phyloP scores from a whole-genome alignment of 2,888 invertebrate species.

The Drosophila monieri region DNA sequence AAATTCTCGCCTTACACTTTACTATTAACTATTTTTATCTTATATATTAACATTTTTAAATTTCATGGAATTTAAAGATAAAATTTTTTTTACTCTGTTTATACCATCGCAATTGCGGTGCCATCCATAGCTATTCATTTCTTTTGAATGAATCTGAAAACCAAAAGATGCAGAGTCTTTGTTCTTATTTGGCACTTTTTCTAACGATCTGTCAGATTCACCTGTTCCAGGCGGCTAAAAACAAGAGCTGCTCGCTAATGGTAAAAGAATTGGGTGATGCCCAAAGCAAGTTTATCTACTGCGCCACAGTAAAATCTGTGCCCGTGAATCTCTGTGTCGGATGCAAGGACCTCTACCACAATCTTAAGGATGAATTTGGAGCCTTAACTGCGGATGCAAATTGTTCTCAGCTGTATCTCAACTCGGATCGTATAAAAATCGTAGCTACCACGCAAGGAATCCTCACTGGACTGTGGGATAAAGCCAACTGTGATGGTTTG shows the following conservation, averaged over 20 bases:
- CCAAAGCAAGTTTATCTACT: slow-evolving; percentile 60
- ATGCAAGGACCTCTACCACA: slow-evolving; percentile 20
- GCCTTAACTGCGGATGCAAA: slow-evolving; percentile 33
- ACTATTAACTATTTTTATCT: not conserved
- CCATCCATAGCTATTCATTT: not conserved
- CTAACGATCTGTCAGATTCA: slow-evolving; percentile 7
- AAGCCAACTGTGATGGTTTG: slow-evolving; percentile 75
- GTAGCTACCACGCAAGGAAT: slow-evolving; percentile 61
- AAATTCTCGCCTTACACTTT: too few relatives aligned
- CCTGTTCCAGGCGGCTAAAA: not conserved
- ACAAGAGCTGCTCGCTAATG: slow-evolving; percentile 28
- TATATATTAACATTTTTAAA: not conserved
- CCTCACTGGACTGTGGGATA: slow-evolving; percentile 69
- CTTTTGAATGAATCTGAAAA: not conserved
- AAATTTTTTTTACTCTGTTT: not conserved
- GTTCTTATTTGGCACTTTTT: not conserved
- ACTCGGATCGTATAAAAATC: slow-evolving; percentile 78
- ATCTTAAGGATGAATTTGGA: slow-evolving; percentile 32
- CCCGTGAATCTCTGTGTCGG: slow-evolving; percentile 59
- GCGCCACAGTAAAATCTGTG: slow-evolving; percentile 57
- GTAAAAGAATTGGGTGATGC: slow-evolving; percentile 47
- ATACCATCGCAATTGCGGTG: not conserved
- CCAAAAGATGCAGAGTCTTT: slow-evolving; percentile 12
- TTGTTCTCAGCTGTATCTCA: slow-evolving; percentile 63
- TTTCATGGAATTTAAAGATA: not conserved